Percentiles rank a stretch among this genome's conserved stretches.
Evolutionary conservation across 2,113 vertebrate genomes (phyloP).

Genomic region (Hippocampus mohnikei): DNA sequence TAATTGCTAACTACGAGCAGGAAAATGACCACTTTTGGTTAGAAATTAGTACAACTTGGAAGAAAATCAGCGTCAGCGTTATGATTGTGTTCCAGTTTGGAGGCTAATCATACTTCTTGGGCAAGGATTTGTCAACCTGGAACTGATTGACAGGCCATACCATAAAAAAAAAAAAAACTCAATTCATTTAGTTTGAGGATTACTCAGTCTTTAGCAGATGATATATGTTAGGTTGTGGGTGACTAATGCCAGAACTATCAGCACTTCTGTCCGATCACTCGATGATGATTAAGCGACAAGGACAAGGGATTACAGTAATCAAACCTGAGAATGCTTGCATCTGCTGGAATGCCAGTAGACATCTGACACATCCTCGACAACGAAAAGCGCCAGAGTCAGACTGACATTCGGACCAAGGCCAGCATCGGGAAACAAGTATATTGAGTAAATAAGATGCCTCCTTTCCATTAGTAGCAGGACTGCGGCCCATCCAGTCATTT

Average conservation of each 20-base stretch:
- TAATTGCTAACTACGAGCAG: too few species aligned
- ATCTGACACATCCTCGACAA: not conserved
- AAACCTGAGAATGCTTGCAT: not conserved
- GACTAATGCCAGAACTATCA: not conserved
- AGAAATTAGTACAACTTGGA: too few species aligned
- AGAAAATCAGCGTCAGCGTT: too few species aligned
- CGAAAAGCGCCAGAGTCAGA: not conserved
- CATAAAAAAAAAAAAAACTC: not conserved
- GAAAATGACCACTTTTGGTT: too few species aligned
- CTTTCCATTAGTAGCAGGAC: not conserved
- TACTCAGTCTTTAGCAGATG: not conserved
- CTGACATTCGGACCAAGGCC: not conserved
- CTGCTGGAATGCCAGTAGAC: not conserved
- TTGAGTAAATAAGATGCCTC: constrained; percentile 1
- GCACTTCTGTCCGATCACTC: not conserved
- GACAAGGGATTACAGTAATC: not conserved
- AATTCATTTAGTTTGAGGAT: not conserved
- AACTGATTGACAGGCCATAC: not conserved
- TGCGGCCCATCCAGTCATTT: not conserved
- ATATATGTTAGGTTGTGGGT: not conserved
- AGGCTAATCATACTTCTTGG: too few species aligned
- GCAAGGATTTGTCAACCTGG: too few species aligned
- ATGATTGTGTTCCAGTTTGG: too few species aligned
- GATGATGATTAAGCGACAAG: not conserved
- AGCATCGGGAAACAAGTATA: not conserved